phyloP scores from a whole-genome alignment of 2,113 vertebrate species.

The Indri indri region DNA sequence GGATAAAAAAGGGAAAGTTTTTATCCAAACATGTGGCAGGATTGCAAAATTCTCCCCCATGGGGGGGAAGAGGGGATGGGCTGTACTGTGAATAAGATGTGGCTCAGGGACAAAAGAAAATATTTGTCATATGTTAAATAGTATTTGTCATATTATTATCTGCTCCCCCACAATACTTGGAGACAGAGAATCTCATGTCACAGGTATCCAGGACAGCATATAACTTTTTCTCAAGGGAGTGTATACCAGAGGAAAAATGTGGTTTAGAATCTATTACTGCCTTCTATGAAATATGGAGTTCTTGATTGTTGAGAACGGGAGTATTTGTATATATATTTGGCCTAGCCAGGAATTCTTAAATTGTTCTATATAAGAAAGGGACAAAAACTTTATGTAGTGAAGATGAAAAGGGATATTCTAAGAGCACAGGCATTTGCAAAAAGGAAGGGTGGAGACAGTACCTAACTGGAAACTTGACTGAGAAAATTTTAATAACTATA shows the following conservation, averaged over 20 bases:
- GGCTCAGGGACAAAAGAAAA: neutral
- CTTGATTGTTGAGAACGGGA: neutral
- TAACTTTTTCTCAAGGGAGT: neutral
- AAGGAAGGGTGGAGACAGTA: neutral
- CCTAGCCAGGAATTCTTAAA: neutral
- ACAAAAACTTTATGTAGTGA: neutral
- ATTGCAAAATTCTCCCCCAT: neutral
- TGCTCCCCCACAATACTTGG: neutral
- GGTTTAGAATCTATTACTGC: neutral
- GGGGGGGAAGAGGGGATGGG: too few relatives aligned
- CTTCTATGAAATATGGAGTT: neutral
- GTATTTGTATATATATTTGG: neutral
- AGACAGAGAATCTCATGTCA: neutral
- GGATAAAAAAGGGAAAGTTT: neutral
- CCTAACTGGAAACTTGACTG: neutral
- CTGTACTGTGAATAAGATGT: neutral
- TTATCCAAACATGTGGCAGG: neutral
- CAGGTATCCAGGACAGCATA: neutral
- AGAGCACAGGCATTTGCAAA: neutral
- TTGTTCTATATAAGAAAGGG: neutral
- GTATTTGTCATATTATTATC: neutral
- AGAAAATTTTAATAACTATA: neutral
- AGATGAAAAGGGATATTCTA: neutral
- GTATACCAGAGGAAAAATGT: neutral
- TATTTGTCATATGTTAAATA: neutral